Conservation (phyloP, 2,797 vertebrate species). For the Muscicapa comitata region DNA sequence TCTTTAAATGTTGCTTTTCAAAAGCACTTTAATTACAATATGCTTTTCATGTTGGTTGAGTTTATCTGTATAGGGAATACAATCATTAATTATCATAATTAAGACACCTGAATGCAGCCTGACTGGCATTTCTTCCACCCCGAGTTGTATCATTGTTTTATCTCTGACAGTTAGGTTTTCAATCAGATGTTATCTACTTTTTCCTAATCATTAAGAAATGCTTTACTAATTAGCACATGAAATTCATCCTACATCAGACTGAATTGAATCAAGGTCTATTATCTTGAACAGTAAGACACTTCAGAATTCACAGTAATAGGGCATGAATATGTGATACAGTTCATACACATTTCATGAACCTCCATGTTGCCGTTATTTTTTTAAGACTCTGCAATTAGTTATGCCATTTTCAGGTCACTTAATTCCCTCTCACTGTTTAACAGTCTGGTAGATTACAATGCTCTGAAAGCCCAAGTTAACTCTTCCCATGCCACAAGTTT, state of each 20-base stretch:
- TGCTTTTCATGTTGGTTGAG: constrained; percentile 75
- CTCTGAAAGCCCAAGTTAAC: constrained; percentile 67
- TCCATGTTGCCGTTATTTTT: constrained; percentile 66
- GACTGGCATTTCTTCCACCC: constrained; percentile 70
- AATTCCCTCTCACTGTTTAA: constrained; percentile 75
- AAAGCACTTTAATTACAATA: constrained; percentile 77
- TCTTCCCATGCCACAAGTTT: constrained; percentile 19
- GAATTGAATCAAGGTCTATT: constrained; percentile 82
- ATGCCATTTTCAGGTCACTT: constrained; percentile 78
- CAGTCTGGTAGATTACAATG: constrained; percentile 69
- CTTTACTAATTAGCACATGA: constrained; percentile 81
- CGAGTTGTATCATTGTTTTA: constrained; percentile 75
- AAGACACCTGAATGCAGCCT: constrained; percentile 77
- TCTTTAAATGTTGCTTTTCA: constrained; percentile 74
- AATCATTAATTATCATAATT: constrained; percentile 82
- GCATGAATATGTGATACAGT: constrained; percentile 78
- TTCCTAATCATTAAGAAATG: constrained; percentile 79
- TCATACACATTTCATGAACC: constrained; percentile 82
- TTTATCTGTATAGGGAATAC: constrained; percentile 76
- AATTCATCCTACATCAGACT: constrained; percentile 78
- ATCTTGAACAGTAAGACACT: constrained; percentile 78
- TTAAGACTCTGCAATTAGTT: constrained; percentile 73
- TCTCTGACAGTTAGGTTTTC: constrained; percentile 76
- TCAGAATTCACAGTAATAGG: constrained; percentile 78
- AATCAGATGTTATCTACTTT: constrained; percentile 79